Percentiles rank a stretch among this genome's conserved stretches.
Evolutionary conservation across 2,888 invertebrate genomes (phyloP).

Genomic region (Metallyticus violacea): DNA sequence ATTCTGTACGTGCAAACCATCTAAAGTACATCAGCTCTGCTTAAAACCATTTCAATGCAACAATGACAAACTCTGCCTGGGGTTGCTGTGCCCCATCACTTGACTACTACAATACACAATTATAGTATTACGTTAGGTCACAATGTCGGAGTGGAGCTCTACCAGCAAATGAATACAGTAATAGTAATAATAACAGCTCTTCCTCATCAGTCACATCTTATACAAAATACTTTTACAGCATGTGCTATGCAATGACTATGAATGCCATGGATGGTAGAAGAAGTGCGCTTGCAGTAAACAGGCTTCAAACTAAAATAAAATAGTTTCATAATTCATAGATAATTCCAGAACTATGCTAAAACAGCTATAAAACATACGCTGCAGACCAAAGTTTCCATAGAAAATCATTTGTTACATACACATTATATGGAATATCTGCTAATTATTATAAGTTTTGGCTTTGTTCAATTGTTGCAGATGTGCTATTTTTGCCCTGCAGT

Average conservation of each 20-base stretch:
- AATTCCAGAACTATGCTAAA: too few species aligned
- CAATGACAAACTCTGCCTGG: not conserved
- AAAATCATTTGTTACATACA: too few species aligned
- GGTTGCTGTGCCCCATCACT: not conserved
- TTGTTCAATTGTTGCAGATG: too few species aligned
- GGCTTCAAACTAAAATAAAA: too few species aligned
- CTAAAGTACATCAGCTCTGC: not conserved
- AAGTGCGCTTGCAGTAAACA: not conserved
- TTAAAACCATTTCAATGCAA: not conserved
- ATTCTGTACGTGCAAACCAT: not conserved
- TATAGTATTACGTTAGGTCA: not conserved
- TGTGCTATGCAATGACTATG: not conserved
- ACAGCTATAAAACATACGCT: too few species aligned
- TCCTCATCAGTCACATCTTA: slow-evolving; percentile 9
- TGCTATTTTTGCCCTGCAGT: too few species aligned
- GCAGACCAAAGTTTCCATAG: too few species aligned
- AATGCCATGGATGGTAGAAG: not conserved
- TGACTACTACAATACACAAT: not conserved
- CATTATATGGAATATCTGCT: too few species aligned
- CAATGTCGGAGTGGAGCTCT: slow-evolving; percentile 5
- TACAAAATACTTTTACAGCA: slow-evolving; percentile 8
- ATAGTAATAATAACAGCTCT: too few species aligned
- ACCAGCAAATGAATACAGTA: slow-evolving; percentile 5
- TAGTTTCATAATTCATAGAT: too few species aligned
- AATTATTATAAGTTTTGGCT: too few species aligned